Base-by-base conservation (phyloP, 2,797 vertebrate species). In the Pantherophis alleghaniensis region DNA sequence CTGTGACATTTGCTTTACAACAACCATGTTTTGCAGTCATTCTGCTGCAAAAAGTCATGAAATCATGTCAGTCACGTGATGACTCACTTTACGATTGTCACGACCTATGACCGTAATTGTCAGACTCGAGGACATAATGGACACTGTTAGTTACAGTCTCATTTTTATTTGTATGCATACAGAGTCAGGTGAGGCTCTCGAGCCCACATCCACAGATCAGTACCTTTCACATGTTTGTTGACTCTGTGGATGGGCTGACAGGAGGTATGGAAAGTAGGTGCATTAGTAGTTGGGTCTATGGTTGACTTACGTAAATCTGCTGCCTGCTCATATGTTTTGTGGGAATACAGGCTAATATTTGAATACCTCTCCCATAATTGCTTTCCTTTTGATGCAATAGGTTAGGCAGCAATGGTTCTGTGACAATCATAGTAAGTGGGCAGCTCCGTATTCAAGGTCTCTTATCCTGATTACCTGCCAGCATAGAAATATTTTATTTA, bases 381-480 rank as follows among this genome's bases (percentile, higher is more conserved):
- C 74, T 79, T 79, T 79, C 20, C 74, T 11, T 79, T 42, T 22
- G 20, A 42, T 22, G 74, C 37, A 47, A 22, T 47, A 47, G 37
- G 37, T 83, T 83, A 83, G 42, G 37, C 74, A 47, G 74, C 74
- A 47, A 57, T 22, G 53, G 18, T 12, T 32, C 28, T 57, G 53
- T 88, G 87, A 56, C 55, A 88, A 88, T 57, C 87, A 88, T 55
- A 12, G 55, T 32, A 56, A 88, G 55, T 88, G 87, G 87, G 28
- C 18, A 88, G n/a, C 53, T 88, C 55, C 55, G 57, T 32, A 57
- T 56, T 88, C 74, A 32, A 55, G 56, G 87, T 57, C 55, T 88
- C 53, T 57, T 88, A 57, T 88, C 55, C 55, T 88, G 87, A 57
- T n/a, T 88, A 83, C 74, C 74, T 83, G 74, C 74, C 55, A 55